Conservation (phyloP, 2,797 vertebrate genomes). For the Lepus townsendii region DNA sequence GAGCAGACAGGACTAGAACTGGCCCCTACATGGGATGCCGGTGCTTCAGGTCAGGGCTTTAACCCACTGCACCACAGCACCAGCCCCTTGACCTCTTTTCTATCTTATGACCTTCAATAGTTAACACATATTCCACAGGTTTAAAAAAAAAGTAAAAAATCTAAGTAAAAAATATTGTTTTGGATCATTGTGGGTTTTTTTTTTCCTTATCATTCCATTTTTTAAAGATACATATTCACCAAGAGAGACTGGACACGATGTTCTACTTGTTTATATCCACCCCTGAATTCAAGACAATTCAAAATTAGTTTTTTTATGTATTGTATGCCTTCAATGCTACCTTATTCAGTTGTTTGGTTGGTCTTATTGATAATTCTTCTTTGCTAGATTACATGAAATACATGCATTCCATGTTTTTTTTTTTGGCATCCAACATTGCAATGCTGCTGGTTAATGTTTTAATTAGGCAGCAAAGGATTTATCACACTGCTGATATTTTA, state of each 20-base stretch:
- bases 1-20: too few relatives aligned
- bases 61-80: too few relatives aligned
- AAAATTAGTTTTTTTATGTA: constrained; percentile 49
- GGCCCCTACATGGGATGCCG: too few relatives aligned
- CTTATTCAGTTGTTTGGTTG: constrained; percentile 70
- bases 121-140: background rate
- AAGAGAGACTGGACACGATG: background rate
- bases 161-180: constrained; percentile 1
- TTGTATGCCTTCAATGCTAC: constrained; percentile 47
- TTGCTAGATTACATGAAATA: constrained; percentile 57
- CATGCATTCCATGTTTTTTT: constrained; percentile 17
- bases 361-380: constrained; percentile 60
- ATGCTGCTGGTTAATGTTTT: constrained; percentile 59
- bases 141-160: constrained; percentile 29
- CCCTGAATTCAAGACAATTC: constrained; percentile 24
- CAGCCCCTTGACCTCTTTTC: background rate
- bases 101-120: background rate
- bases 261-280: constrained; percentile 63
- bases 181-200: background rate
- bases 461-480: constrained; percentile 29
- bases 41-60: too few relatives aligned
- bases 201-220: constrained; percentile 29
- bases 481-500: background rate
- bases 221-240: constrained; percentile 59
- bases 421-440: constrained; percentile 35